Evolutionary conservation across 2,113 vertebrate species (phyloP), one percentile per base, ranked within the genome.

Genomic region (Oxyruncus cristatus): DNA sequence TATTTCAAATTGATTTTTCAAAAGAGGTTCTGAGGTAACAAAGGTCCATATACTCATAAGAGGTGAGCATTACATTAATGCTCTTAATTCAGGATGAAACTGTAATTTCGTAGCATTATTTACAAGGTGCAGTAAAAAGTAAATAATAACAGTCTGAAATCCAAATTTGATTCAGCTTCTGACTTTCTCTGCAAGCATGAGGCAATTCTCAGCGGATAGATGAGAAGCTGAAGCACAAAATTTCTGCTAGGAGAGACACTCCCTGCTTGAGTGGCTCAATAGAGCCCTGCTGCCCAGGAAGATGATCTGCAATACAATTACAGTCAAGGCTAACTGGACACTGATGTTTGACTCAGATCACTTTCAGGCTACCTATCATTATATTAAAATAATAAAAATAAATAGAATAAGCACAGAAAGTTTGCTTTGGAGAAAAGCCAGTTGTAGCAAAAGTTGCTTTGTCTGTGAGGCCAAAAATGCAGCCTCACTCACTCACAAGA

Each of bases 371-470:
- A 32, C 44, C 58, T 22, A 32, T 42, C 35, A 27, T 30, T 46
- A 35, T 28, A 81, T 47, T 21, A 3, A 93, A 92, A 80, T 37
- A 79, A 85, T n/a, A 85, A 84, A 76, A 85, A 73, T 47, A 78
- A 88, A 74, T 1, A 77, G 33, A 92, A 59, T 47, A 71, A 84
- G 27, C 30, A 86, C 56, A 91, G 55, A 91, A 88, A 89, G 46
- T 12, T 41, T 93, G 75, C 27, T 88, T 92, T 95, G 88, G 88
- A 94, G 28, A 86, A 93, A 81, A 92, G 80, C 68, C 73, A 93
- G 76, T 15, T 73, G 59, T 47, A 93, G 76, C 76, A 88, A 59
- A 86, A 96, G 70, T 94, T 90, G 76, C 79, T 96, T 96, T 95
- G 76, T 91, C 32, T 65, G 35, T 4, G 9, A 89, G 68, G 87